Conservation (phyloP, 2,888 invertebrate species). For the Biston betularia region DNA sequence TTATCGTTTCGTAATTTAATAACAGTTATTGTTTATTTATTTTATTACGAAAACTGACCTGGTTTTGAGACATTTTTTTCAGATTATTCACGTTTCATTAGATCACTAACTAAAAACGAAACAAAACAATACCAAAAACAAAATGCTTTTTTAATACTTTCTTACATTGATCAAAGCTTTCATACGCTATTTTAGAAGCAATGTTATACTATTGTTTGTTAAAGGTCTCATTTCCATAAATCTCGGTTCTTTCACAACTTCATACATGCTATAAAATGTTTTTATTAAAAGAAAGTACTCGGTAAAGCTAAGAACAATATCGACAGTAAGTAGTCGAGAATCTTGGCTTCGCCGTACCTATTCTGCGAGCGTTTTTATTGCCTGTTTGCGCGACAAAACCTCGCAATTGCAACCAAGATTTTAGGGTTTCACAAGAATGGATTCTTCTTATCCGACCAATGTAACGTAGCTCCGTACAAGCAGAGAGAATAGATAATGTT, state of each 20-base stretch:
- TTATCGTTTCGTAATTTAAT: too few species aligned
- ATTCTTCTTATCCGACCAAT: constrained; percentile 66
- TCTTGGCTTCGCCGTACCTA: constrained; percentile 57
- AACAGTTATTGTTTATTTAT: too few species aligned
- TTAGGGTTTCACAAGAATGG: constrained; percentile 66
- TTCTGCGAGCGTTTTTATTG: constrained; percentile 64
- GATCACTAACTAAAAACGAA: too few species aligned
- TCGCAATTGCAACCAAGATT: constrained; percentile 67
- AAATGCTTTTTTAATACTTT: too few species aligned
- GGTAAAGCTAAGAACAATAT: constrained; percentile 55
- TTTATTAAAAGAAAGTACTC: constrained; percentile 43
- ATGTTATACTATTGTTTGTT: too few species aligned
- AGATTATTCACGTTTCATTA: too few species aligned
- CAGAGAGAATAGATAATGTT: constrained; percentile 62
- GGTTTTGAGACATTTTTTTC: too few species aligned
- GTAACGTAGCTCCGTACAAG: constrained; percentile 55
- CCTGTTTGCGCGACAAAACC: constrained; percentile 66
- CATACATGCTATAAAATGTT: constrained; percentile 26
- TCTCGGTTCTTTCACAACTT: not conserved
- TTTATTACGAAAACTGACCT: too few species aligned
- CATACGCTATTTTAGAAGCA: not conserved
- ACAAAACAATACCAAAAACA: too few species aligned
- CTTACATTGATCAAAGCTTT: not conserved
- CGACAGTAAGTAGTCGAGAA: constrained; percentile 57
- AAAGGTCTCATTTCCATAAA: too few species aligned